Evolutionary conservation across 2,888 invertebrate genomes (phyloP).

Genomic region (Euspilapteryx auroguttella): DNA sequence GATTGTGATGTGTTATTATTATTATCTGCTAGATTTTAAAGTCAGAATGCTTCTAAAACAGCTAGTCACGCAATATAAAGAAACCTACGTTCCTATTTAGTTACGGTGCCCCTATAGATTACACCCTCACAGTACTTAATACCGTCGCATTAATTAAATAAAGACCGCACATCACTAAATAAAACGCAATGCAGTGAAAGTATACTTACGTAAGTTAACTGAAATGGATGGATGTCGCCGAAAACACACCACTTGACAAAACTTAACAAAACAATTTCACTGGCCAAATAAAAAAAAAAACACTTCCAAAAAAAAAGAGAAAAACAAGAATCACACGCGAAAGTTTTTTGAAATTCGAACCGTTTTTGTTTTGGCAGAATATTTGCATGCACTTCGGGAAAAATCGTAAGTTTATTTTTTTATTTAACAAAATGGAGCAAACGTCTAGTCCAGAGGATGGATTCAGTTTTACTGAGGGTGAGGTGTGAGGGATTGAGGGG

Average conservation of each 20-base stretch:
- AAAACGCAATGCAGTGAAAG: conserved; percentile 56
- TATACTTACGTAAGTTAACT: conserved; percentile 51
- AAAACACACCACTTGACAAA: conserved; percentile 19
- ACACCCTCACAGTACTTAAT: too few species aligned
- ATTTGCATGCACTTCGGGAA: conserved; percentile 41
- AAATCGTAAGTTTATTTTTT: conserved; percentile 30
- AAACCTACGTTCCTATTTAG: too few species aligned
- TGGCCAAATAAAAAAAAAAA: conserved; percentile 10
- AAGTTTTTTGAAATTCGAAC: conserved; percentile 22
- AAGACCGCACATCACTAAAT: too few species aligned
- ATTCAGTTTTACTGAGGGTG: not conserved
- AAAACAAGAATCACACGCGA: too few species aligned
- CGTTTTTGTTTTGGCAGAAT: conserved; percentile 17
- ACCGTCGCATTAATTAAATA: too few species aligned
- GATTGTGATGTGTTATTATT: too few species aligned
- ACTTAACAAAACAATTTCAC: conserved; percentile 15
- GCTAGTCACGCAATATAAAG: too few species aligned
- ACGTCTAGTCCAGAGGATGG: too few species aligned
- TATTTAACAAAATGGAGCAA: not conserved
- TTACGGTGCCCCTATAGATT: too few species aligned
- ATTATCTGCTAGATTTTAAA: too few species aligned
- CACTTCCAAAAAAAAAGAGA: conserved; percentile 12
- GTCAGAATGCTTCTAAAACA: too few species aligned
- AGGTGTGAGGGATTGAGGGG: conserved; percentile 1
- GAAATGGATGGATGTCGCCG: conserved; percentile 11